Conservation (phyloP, 2,113 vertebrate genomes). For the Athene cunicularia region DNA sequence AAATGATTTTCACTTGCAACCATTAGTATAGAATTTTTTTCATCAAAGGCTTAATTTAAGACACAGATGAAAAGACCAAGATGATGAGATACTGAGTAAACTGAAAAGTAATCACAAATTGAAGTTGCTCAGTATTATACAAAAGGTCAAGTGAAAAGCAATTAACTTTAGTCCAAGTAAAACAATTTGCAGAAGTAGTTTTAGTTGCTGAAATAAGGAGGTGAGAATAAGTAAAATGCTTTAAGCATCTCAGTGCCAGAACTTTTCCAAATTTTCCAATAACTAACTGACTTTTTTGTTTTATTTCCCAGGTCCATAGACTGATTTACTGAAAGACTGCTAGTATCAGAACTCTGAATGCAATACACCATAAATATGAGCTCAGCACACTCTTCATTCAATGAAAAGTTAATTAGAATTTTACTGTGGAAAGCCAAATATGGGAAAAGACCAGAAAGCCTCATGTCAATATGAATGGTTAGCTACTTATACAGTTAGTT, state of each 20-base stretch:
- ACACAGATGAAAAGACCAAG: background rate
- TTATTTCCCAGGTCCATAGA: background rate
- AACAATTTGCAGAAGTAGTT: background rate
- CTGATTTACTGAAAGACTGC: background rate
- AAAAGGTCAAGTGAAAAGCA: background rate
- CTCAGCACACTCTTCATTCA: background rate
- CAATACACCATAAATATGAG: background rate
- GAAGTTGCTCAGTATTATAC: background rate
- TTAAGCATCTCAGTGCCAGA: background rate
- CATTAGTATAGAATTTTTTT: background rate
- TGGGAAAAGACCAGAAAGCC: background rate
- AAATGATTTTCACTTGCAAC: background rate
- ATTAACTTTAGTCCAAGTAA: background rate
- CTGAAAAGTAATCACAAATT: background rate
- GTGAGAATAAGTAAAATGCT: background rate
- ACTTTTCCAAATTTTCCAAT: background rate
- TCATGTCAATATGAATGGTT: background rate
- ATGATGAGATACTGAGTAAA: background rate
- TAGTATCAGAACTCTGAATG: background rate
- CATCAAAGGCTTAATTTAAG: background rate
- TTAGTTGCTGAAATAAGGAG: background rate
- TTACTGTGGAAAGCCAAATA: background rate
- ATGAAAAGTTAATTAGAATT: background rate
- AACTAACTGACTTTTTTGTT: background rate
- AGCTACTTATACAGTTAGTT: background rate